Percentiles rank a stretch among this genome's conserved stretches.
Conservation (phyloP, 2,113 vertebrate genomes). For the Salvelinus sp. region DNA sequence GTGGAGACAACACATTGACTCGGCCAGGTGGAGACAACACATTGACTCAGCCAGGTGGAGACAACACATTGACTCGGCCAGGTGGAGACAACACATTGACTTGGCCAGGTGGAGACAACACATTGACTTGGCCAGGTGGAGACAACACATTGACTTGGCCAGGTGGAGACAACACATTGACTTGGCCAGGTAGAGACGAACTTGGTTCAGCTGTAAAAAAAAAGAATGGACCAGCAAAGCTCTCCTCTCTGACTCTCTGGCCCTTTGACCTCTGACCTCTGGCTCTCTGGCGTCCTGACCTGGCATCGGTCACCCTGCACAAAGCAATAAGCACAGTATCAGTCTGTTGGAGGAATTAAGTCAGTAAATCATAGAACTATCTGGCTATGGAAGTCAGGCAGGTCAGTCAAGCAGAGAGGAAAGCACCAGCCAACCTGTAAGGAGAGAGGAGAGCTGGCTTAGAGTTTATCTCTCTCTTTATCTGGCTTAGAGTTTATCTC, state of each 20-base stretch:
- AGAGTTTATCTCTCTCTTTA: background rate
- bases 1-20: too few species aligned
- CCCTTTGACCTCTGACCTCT: background rate
- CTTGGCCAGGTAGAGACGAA: too few species aligned
- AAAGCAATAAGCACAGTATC: slow-evolving; percentile 19
- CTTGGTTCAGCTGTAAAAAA: too few species aligned
- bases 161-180: too few species aligned
- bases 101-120: too few species aligned
- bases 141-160: too few species aligned
- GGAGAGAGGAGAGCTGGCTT: background rate
- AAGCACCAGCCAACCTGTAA: background rate
- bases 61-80: too few species aligned
- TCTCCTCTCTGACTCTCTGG: background rate
- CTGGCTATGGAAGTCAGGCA: background rate
- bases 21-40: too few species aligned
- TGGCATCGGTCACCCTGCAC: slow-evolving; percentile 3
- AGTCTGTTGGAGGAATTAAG: slow-evolving; percentile 17
- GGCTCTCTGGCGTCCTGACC: background rate
- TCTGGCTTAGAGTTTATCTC: background rate
- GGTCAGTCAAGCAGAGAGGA: background rate
- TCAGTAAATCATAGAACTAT: slow-evolving; percentile 4
- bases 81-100: too few species aligned
- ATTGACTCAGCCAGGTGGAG: too few species aligned
- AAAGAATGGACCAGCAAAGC: background rate
- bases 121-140: too few species aligned